Base-by-base conservation (phyloP, 2,888 invertebrate species). In the Hemistola chrysoprasaria region DNA sequence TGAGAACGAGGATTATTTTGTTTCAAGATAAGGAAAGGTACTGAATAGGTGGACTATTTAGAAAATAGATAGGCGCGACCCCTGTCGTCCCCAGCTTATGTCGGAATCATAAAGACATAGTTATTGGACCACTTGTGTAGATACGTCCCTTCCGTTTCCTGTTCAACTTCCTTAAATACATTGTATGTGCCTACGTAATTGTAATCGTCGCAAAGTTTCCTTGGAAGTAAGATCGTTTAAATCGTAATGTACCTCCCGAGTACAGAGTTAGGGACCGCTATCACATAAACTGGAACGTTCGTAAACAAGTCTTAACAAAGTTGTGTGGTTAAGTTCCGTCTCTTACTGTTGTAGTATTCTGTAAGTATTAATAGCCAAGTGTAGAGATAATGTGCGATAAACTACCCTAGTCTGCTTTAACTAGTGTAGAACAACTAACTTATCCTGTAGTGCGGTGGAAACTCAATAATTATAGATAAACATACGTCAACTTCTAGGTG, bases 291-390 rank as follows among this genome's bases (percentile, higher is more conserved):
- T 75, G 72, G 46, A 77, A 71, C 70, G 77, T 74, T 69, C 71
- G 72, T 79, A 79, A 79, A 79, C 79, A 80, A 83, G 77, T 78
- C 78, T 75, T 75, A 79, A 78, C 78, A 80, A 83, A 81, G 77
- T 83, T 83, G 67, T 72, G 79, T 65, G 81, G 81, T 75, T 74
- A 75, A 78, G 74, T 78, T 80, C 68, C 67, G 70, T 67, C 70
- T 71, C 68, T 71, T 68, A 69, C 69, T 71, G 73, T 71, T 71
- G 62, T 67, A 65, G 69, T 59, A 61, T 71, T 74, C 74, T 71
- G 74, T 69, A 62, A 61, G 70, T 65, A 65, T 71, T 69, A 71
- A 69, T 73, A 67, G 63, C 62, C 64, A 62, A 63, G 59, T 54
- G 53, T 39, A 56, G 57, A 64, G 63, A 64, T 70, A 66, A 65